Conservation (phyloP, 2,113 vertebrate genomes). For the Charina bottae region DNA sequence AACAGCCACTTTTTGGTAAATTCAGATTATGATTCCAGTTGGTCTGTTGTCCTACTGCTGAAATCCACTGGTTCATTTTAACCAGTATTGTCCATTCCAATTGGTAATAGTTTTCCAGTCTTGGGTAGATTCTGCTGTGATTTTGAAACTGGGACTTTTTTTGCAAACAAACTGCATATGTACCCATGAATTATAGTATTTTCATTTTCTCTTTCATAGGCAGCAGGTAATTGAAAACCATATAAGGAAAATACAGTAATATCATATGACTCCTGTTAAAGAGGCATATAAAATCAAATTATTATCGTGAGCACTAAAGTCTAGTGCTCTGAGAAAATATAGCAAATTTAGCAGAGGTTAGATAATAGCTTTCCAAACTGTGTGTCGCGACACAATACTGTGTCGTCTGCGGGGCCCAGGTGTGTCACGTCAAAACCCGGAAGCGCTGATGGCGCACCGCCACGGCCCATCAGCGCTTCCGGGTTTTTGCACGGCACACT, state of each 20-base stretch:
- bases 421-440: too few species aligned
- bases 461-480: too few species aligned
- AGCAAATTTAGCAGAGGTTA: not conserved
- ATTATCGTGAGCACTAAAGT: not conserved
- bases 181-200: not conserved
- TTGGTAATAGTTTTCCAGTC: not conserved
- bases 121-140: not conserved
- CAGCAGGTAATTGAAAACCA: not conserved
- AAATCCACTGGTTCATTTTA: not conserved
- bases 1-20: not conserved
- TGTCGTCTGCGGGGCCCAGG: too few species aligned
- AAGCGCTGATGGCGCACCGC: too few species aligned
- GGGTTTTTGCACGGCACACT: too few species aligned
- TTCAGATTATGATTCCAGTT: not conserved
- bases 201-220: not conserved
- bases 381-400: too few species aligned
- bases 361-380: too few species aligned
- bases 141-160: not conserved
- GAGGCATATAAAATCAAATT: not conserved
- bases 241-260: not conserved
- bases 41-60: not conserved
- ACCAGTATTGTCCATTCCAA: not conserved
- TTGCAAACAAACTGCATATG: not conserved
- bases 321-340: not conserved
- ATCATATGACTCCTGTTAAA: not conserved